Conservation (phyloP, 2,888 invertebrate genomes). For the Mesorhabditis spiculigera region DNA sequence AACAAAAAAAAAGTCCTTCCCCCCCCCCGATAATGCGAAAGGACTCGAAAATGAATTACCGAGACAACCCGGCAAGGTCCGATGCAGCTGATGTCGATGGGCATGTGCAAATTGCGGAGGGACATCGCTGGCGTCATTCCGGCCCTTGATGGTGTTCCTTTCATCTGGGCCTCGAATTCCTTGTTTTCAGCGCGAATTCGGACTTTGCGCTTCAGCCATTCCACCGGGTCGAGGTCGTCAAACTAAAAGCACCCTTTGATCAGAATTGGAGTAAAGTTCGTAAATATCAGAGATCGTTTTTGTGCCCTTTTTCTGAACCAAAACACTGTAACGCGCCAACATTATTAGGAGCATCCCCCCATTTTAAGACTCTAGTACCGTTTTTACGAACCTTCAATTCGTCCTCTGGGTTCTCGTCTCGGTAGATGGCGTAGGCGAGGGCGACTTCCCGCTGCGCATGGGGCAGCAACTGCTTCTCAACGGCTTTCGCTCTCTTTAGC, state of each 20-base stretch:
- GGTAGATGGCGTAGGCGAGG: background rate
- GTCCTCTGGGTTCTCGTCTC: too few relatives aligned
- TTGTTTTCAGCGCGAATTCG: background rate
- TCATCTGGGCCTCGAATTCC: slow-evolving; percentile 2
- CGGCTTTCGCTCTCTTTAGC: background rate
- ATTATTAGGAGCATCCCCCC: too few relatives aligned
- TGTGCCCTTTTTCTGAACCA: background rate
- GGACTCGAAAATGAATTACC: too few relatives aligned
- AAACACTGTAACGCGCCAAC: too few relatives aligned
- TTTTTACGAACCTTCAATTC: too few relatives aligned
- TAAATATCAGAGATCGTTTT: background rate
- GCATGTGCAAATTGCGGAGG: background rate
- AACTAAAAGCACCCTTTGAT: background rate
- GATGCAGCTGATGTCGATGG: background rate
- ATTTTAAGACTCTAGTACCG: too few relatives aligned
- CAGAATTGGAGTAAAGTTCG: background rate
- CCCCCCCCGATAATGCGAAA: too few relatives aligned
- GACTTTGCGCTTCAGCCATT: background rate
- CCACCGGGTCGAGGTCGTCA: background rate
- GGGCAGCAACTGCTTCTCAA: background rate
- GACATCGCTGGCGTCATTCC: background rate
- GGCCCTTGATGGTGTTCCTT: background rate
- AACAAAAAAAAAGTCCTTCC: too few relatives aligned
- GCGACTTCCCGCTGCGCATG: background rate
- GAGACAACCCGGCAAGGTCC: background rate